phyloP scores from a whole-genome alignment of 2,797 vertebrate species.

The Lacerta agilis region DNA sequence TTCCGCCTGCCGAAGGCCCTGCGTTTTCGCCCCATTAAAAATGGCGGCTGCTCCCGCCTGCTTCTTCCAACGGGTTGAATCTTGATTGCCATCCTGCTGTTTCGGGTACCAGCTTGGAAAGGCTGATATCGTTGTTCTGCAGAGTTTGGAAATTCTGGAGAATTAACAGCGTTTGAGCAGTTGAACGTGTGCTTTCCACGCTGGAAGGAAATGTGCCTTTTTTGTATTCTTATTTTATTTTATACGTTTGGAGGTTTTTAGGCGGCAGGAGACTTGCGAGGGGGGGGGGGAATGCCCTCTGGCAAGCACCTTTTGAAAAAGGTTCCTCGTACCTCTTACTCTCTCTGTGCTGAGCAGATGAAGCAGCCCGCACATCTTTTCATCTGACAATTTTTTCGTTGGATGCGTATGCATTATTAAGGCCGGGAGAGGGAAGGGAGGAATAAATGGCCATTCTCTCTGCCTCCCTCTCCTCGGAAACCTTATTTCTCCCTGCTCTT shows the following conservation, averaged over 20 bases:
- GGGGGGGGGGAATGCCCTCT: neutral
- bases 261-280: too few species aligned
- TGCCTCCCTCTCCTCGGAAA: too few species aligned
- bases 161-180: neutral
- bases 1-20: neutral
- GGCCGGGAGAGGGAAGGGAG: neutral
- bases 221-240: too few species aligned
- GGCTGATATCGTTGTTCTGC: too few species aligned
- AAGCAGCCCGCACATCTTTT: neutral
- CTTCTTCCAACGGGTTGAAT: neutral
- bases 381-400: slow-evolving; percentile 1
- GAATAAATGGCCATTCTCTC: neutral
- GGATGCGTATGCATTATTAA: slow-evolving; percentile 4
- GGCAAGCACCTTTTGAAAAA: neutral
- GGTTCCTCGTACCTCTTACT: too few species aligned
- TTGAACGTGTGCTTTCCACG: neutral
- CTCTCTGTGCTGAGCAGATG: neutral
- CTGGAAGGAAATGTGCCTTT: neutral
- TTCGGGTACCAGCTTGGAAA: neutral
- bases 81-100: neutral
- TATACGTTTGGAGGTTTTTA: too few species aligned
- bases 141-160: neutral
- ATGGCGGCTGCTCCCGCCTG: too few species aligned
- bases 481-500: neutral
- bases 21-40: neutral